Base-by-base conservation (phyloP, 2,888 invertebrate species). In the Cryptocheilus praepositus region DNA sequence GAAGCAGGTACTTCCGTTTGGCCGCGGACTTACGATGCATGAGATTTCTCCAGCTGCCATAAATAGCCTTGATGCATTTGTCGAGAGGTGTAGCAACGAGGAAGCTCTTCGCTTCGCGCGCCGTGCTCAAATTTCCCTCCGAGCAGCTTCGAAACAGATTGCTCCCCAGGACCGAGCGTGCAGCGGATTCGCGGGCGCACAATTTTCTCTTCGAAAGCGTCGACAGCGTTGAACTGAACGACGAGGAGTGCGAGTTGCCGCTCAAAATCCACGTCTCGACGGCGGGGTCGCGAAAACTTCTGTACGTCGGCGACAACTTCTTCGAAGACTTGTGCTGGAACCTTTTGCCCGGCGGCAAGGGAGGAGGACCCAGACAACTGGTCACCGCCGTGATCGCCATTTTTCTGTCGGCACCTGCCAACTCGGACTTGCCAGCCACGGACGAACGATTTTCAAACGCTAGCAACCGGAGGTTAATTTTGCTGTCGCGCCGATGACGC, bases 41-140 rank as follows among this genome's bases (percentile, higher is more conserved):
- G 76, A 94, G 92, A 89, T 94, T 95, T 90, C 93, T 94, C 94
- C 94, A 94, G 89, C 94, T 94, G 77, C 94, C 94, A 85, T 94
- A 94, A 81, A 94, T 92, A 71, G 92, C 94, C 81, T 92, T 92
- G 76, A 94, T 93, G 88, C 94, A 94, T 88, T 93, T 93, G 88
- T 93, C 93, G 77, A 92, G 88, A 28, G 91, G 90, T 56, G 91
- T 90, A 28, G 70, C 67, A 60, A 69, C 45, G 57, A 65, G 61
- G 56, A 81, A 66, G 51, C 72, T 63, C 61, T 73, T 76, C 53
- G 67, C 74, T 78, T 79, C 70, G 25, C 77, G 77, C 16, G 71
- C 62, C 28, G 7, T 11, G 60, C 64, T 74, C 56, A 94, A 90
- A 86, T 94, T 94, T 8, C 94, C 93, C 83, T 94, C 94, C 25